Evolutionary conservation across 1,140 invertebrate species (phyloP).

Genomic region (Xylocopa sonorina): DNA sequence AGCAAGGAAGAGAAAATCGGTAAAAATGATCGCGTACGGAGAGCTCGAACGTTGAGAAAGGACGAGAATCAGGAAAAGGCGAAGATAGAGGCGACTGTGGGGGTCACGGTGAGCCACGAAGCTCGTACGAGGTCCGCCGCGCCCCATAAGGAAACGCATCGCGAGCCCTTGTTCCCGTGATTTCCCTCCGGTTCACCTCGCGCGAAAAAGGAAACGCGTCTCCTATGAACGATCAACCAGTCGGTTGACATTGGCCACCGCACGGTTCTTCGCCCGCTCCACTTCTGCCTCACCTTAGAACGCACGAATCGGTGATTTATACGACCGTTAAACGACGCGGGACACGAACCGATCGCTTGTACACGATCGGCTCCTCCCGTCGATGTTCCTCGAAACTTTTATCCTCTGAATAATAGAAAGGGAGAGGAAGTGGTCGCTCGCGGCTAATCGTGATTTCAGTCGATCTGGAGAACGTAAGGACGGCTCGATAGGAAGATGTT

Average conservation of each 20-base stretch:
- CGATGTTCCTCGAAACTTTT: background rate
- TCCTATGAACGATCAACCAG: constrained; percentile 42
- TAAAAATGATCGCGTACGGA: too few relatives aligned
- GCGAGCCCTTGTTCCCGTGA: constrained; percentile 19
- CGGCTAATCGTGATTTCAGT: background rate
- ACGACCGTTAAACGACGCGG: constrained; percentile 17
- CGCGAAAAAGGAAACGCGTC: constrained; percentile 60
- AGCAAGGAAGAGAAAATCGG: too few relatives aligned
- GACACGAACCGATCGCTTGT: background rate
- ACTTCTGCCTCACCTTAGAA: background rate
- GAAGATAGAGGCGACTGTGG: constrained; percentile 1
- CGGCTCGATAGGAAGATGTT: background rate
- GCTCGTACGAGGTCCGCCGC: constrained; percentile 49
- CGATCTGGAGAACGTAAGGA: background rate
- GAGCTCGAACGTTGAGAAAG: too few relatives aligned
- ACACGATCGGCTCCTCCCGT: background rate
- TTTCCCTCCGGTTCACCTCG: constrained; percentile 64
- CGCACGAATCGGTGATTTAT: constrained; percentile 8
- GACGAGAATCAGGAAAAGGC: background rate
- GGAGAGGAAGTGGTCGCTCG: background rate
- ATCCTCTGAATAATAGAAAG: background rate
- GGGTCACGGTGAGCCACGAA: constrained; percentile 30
- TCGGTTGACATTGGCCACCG: constrained; percentile 48
- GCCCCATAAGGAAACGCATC: constrained; percentile 67
- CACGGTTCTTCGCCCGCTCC: background rate